These are phyloP conservation scores for Chydorus sphaericus DNA, from an alignment of 2,888 invertebrate species.

Conservation along the genomic window DNA sequence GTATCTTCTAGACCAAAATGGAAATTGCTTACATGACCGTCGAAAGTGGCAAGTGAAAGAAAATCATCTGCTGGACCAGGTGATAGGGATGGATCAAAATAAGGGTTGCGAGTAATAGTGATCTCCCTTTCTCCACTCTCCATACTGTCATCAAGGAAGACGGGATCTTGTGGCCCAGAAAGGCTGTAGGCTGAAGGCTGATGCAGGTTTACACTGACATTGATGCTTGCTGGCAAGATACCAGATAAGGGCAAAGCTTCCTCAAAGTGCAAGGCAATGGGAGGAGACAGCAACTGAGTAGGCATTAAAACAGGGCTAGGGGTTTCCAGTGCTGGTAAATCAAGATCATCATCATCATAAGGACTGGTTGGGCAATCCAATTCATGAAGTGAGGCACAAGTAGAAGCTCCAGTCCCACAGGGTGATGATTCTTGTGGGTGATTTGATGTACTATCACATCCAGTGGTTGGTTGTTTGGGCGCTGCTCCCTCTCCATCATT, in stretches of 20 bases:
- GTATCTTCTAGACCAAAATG: not conserved
- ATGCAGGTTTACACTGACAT: slow-evolving; percentile 9
- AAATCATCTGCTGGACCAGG: slow-evolving; percentile 5
- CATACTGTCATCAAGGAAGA: slow-evolving; percentile 9
- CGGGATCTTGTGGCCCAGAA: slow-evolving; percentile 5
- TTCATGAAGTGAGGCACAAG: not conserved
- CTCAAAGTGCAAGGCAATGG: slow-evolving; percentile 3
- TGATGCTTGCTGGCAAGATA: slow-evolving; percentile 9
- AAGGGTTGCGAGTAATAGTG: slow-evolving; percentile 13
- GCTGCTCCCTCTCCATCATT: not conserved
- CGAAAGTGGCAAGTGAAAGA: not conserved
- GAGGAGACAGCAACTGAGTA: slow-evolving; percentile 2
- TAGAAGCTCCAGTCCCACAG: not conserved
- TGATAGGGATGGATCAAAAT: slow-evolving; percentile 12
- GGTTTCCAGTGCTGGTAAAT: slow-evolving; percentile 5
- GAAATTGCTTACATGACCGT: not conserved
- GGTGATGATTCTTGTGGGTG: too few species aligned
- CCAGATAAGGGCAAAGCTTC: not conserved
- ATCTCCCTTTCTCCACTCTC: slow-evolving; percentile 13
- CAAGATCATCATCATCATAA: not conserved
- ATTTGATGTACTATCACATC: not conserved
- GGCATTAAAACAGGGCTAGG: slow-evolving; percentile 5
- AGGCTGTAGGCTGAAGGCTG: slow-evolving; percentile 8
- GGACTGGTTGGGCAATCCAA: not conserved
- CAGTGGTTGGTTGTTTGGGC: not conserved